These are phyloP conservation scores for Mythimna albipuncta DNA, from an alignment of 2,888 invertebrate genomes.

Conservation along the genomic window DNA sequence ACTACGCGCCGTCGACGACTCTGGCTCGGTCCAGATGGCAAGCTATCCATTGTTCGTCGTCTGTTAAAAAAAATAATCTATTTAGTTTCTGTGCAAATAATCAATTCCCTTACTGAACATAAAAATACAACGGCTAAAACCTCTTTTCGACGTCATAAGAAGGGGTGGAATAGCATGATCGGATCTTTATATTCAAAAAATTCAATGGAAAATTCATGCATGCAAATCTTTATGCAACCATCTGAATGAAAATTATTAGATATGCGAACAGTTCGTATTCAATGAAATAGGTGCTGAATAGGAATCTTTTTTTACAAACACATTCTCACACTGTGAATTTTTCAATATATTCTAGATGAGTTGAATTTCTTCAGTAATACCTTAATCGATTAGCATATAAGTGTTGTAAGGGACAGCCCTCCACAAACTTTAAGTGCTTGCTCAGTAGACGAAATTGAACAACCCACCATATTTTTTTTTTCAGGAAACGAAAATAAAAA, in stretches of 20 bases:
- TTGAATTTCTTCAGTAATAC: not conserved
- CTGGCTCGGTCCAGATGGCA: no score
- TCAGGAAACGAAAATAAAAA: no score
- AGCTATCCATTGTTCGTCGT: no score
- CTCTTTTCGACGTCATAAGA: not conserved
- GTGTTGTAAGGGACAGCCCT: no score
- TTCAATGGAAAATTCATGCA: constrained; percentile 4
- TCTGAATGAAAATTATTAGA: constrained; percentile 14
- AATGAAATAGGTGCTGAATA: constrained; percentile 9
- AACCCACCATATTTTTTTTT: no score
- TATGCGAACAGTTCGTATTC: constrained; percentile 10
- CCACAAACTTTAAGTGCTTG: no score
- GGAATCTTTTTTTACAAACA: constrained; percentile 5
- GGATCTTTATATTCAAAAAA: not conserved
- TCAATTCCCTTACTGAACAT: not conserved
- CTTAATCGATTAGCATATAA: no score
- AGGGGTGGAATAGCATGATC: not conserved
- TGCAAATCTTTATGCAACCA: constrained; percentile 2
- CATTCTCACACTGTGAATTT: constrained; percentile 2
- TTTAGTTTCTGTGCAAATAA: no score
- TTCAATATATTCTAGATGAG: not conserved
- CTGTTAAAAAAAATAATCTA: no score
- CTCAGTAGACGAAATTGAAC: no score
- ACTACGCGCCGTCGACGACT: no score
- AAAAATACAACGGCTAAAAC: not conserved